phyloP scores from a whole-genome alignment of 2,888 invertebrate species.

The Apomyelois bistriatella region DNA sequence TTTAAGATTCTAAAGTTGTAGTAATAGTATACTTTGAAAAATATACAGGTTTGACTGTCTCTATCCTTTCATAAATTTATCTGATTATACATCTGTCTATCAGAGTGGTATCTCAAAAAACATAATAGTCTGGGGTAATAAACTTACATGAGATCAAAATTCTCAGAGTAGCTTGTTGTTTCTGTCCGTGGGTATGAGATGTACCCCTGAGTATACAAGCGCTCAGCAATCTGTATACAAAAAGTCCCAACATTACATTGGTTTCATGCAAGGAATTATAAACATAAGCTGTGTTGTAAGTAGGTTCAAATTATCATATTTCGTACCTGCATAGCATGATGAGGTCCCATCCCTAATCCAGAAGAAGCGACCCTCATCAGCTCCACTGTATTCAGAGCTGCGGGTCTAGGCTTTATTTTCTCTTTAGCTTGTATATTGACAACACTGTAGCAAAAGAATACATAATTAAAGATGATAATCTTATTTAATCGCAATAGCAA shows the following conservation, averaged over 20 bases:
- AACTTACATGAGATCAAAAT: slow-evolving; percentile 92
- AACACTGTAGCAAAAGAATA: slow-evolving; percentile 75
- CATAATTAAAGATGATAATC: not conserved
- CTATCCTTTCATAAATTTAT: too few relatives aligned
- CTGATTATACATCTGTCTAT: too few relatives aligned
- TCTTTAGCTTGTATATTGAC: slow-evolving; percentile 90
- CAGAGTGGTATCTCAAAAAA: too few relatives aligned
- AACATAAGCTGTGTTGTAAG: too few relatives aligned
- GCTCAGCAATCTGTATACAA: slow-evolving; percentile 77
- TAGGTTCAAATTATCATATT: not conserved
- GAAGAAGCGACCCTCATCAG: slow-evolving; percentile 95
- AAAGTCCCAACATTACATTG: not conserved
- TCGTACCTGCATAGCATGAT: slow-evolving; percentile 90
- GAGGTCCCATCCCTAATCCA: slow-evolving; percentile 94
- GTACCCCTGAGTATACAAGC: slow-evolving; percentile 97
- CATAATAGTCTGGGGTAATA: too few relatives aligned
- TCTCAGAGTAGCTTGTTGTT: slow-evolving; percentile 97
- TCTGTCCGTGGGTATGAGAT: slow-evolving; percentile 99
- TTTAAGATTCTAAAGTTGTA: too few relatives aligned
- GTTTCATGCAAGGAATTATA: too few relatives aligned
- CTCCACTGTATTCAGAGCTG: slow-evolving; percentile 98
- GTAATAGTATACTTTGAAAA: too few relatives aligned
- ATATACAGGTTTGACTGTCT: too few relatives aligned
- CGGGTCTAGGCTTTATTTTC: slow-evolving; percentile 91
- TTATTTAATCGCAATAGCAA: too few relatives aligned